Conservation (phyloP, 2,888 invertebrate genomes). For the Merodon equestris region DNA sequence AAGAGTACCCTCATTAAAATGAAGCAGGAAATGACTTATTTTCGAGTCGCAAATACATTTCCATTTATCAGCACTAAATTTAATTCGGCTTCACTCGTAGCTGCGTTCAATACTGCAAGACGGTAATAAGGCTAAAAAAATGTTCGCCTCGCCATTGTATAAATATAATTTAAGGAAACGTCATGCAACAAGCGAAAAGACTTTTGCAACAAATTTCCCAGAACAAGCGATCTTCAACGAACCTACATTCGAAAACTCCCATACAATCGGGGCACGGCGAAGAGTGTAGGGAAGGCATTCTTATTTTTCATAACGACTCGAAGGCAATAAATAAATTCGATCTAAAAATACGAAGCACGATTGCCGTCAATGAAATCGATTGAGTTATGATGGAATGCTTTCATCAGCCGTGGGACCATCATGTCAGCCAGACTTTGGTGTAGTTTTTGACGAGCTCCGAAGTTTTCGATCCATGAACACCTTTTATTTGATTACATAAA, state of each 20-base stretch:
- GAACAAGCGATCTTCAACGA: too few species aligned
- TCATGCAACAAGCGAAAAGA: too few species aligned
- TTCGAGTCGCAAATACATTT: neutral
- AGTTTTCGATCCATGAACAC: slow-evolving; percentile 17
- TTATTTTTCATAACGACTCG: slow-evolving; percentile 5
- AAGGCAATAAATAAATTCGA: neutral
- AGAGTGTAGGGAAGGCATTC: neutral
- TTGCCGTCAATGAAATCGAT: neutral
- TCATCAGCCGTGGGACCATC: too few species aligned
- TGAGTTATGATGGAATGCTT: neutral
- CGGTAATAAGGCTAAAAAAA: slow-evolving; percentile 41
- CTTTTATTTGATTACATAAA: slow-evolving; percentile 56
- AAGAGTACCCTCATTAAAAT: too few species aligned
- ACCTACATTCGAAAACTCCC: too few species aligned
- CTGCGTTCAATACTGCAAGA: slow-evolving; percentile 54
- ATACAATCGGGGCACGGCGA: neutral
- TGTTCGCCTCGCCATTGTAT: too few species aligned
- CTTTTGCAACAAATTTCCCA: too few species aligned
- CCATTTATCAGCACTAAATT: slow-evolving; percentile 50
- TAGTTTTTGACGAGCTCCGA: too few species aligned
- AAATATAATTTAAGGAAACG: too few species aligned
- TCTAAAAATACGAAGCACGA: too few species aligned
- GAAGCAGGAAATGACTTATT: too few species aligned
- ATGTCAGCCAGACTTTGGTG: too few species aligned
- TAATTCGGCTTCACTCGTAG: slow-evolving; percentile 57